Percentiles rank a stretch among this genome's conserved stretches.
Evolutionary conservation across 1,140 invertebrate species (phyloP).

Genomic region (Lasioglossum baleicum): DNA sequence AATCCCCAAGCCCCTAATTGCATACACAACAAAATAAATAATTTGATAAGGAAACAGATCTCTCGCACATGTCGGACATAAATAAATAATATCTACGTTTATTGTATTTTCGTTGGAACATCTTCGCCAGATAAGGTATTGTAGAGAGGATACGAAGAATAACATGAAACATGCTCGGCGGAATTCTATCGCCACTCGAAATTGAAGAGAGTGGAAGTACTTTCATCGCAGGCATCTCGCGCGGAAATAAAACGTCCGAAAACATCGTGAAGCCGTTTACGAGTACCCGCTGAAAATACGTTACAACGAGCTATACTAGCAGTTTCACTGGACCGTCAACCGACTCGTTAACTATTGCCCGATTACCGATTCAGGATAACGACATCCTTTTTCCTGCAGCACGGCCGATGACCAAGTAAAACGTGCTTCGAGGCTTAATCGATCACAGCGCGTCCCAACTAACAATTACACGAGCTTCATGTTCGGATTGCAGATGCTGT

Average conservation of each 20-base stretch:
- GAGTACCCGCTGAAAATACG: neutral
- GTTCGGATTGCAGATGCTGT: too few relatives aligned
- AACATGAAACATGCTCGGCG: neutral
- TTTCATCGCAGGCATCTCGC: neutral
- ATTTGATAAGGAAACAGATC: too few relatives aligned
- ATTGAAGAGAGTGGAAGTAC: neutral
- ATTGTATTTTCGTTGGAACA: too few relatives aligned
- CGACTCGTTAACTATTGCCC: neutral
- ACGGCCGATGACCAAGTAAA: neutral
- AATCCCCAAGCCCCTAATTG: too few relatives aligned
- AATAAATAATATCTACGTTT: too few relatives aligned
- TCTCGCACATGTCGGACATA: too few relatives aligned
- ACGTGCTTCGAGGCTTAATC: conserved; percentile 3
- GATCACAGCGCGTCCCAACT: neutral
- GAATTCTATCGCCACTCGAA: neutral
- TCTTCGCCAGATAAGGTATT: too few relatives aligned
- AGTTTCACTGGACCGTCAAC: neutral
- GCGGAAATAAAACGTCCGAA: neutral
- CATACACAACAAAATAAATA: too few relatives aligned
- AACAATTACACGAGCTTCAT: neutral
- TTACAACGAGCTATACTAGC: neutral
- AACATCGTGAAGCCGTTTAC: neutral
- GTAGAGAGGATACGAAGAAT: too few relatives aligned
- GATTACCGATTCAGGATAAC: conserved; percentile 28
- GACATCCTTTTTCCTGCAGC: conserved; percentile 13